Evolutionary conservation across 2,113 vertebrate genomes (phyloP), one percentile per base, ranked within the genome.

Genomic region (Ictidomys tridecemlineatus): DNA sequence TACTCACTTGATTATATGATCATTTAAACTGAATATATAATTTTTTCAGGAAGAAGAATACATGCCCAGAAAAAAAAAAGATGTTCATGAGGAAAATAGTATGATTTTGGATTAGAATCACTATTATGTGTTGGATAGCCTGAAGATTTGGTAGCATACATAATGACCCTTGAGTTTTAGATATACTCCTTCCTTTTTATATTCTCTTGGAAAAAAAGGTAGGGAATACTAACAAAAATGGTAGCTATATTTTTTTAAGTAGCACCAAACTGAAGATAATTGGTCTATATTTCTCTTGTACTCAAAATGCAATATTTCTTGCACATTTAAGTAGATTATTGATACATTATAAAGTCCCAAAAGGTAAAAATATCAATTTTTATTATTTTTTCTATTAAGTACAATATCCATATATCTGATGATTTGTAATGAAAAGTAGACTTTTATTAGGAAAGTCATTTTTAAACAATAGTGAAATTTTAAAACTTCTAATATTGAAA

Each of bases 1-100:
- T 94, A 97, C 95, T 95, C 79, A 90, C 26, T 92, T 96, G 92
- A 97, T 95, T 97, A 91, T 97, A 94, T 89, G 94, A 94, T 97
- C 74, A 86, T 91, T 96, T 89, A 89, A 95, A 86, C 70, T 87
- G 95, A 97, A 95, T 87, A 65, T 87, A 45, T 94, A 70, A 94
- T 96, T 97, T 88, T 95, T 92, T 85, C 73, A 72, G 7, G 26
- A 72, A 96, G 94, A 94, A 89, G 42, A 93, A 93, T 93, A 87
- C 37, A 91, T 92, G 45, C 74, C 30, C 87, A 84, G 11, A 16
- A 42, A 34, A 53, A 80, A 87, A 93, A 39, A 63, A 73, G n/a
- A n/a, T 58, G 9, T 89, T 91, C 78, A 32, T 16, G 61, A 92
- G 76, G 70, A 96, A 51, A 84, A 67, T 26, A 86, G 28, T 80